phyloP scores from a whole-genome alignment of 2,888 invertebrate species.

The Maniola hyperantus region DNA sequence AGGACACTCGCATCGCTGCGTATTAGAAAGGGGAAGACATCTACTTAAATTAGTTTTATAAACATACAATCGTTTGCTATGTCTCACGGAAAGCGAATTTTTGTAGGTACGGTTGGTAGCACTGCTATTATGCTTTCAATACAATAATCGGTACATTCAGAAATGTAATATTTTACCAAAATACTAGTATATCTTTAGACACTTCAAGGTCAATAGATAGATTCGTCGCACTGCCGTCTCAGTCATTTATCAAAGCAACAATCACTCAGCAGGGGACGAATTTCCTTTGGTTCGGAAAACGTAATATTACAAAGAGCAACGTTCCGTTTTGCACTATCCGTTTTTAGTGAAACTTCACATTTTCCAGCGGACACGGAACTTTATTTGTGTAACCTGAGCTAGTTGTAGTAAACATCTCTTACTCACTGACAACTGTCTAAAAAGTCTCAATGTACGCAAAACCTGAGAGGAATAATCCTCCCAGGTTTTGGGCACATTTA shows the following conservation, averaged over 20 bases:
- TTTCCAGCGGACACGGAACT: constrained; percentile 69
- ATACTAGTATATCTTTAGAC: constrained; percentile 14
- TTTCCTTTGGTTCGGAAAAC: constrained; percentile 52
- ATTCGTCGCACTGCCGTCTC: constrained; percentile 39
- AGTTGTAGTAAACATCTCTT: constrained; percentile 36
- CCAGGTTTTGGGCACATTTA: too few species aligned
- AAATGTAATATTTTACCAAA: constrained; percentile 11
- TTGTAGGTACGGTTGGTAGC: too few species aligned
- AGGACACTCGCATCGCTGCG: too few species aligned
- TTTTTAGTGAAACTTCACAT: constrained; percentile 63
- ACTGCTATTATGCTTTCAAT: too few species aligned
- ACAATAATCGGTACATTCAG: not conserved
- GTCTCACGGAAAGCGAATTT: too few species aligned
- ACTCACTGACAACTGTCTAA: not conserved
- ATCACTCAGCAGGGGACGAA: constrained; percentile 49
- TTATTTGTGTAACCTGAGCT: constrained; percentile 62
- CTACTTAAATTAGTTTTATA: too few species aligned
- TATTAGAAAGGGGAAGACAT: too few species aligned
- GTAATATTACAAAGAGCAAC: constrained; percentile 59
- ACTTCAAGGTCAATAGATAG: constrained; percentile 36
- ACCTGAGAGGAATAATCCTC: too few species aligned
- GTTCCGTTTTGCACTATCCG: constrained; percentile 48
- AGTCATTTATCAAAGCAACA: constrained; percentile 62
- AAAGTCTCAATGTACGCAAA: too few species aligned
- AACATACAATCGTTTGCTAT: too few species aligned